These are phyloP conservation scores for Neuroscelio doddi DNA, from an alignment of 2,888 invertebrate genomes.

Conservation along the genomic window DNA sequence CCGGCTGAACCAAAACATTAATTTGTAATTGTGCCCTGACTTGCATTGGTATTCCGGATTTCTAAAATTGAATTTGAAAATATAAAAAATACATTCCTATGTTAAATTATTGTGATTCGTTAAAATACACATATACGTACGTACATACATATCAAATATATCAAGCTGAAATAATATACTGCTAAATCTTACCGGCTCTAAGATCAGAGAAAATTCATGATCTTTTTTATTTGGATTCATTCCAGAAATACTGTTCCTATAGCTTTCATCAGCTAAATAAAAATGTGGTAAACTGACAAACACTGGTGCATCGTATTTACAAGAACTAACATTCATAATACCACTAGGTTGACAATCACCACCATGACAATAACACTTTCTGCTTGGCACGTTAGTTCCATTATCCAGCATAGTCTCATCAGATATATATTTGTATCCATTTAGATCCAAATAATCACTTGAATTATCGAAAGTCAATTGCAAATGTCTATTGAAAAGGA, in stretches of 20 bases:
- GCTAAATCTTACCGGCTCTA: slow-evolving; percentile 79
- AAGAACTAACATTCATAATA: slow-evolving; percentile 81
- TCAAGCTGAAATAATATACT: too few relatives aligned
- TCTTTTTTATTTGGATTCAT: slow-evolving; percentile 77
- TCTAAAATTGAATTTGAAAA: slow-evolving; percentile 61
- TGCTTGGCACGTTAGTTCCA: slow-evolving; percentile 75
- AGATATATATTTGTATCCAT: slow-evolving; percentile 75
- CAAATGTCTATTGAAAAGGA: slow-evolving; percentile 64
- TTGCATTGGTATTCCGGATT: slow-evolving; percentile 83
- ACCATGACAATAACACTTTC: slow-evolving; percentile 84
- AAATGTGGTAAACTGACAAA: slow-evolving; percentile 89
- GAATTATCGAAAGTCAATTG: slow-evolving; percentile 65
- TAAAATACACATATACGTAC: too few relatives aligned
- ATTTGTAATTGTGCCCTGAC: slow-evolving; percentile 85
- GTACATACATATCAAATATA: slow-evolving; percentile 1
- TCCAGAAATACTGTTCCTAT: slow-evolving; percentile 78
- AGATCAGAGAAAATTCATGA: slow-evolving; percentile 79
- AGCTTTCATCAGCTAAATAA: slow-evolving; percentile 80
- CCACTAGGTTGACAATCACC: slow-evolving; percentile 73
- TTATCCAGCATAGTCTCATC: slow-evolving; percentile 83
- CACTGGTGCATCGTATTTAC: slow-evolving; percentile 87
- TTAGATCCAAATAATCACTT: slow-evolving; percentile 72
- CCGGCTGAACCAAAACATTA: slow-evolving; percentile 77
- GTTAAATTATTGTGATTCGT: background rate
- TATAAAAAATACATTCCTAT: slow-evolving; percentile 6